A percentile compares a stretch with the other conserved stretches of the same genome.
These are phyloP conservation scores for Danionella cerebrum DNA, from an alignment of 2,113 vertebrate species.

Conservation along the genomic window DNA sequence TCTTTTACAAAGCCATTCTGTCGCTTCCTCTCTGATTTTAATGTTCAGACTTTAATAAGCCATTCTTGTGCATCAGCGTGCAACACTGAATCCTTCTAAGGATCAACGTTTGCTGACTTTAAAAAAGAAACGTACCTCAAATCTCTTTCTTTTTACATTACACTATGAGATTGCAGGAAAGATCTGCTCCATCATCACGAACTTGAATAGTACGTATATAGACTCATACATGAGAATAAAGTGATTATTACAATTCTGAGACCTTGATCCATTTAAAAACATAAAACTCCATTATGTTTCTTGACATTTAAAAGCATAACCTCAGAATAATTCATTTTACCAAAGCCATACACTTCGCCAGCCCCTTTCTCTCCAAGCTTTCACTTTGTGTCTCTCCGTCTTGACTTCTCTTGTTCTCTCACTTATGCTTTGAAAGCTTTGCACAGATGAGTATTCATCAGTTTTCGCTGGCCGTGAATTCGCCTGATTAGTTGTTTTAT, in stretches of 20 bases:
- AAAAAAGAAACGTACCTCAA: too few relatives aligned
- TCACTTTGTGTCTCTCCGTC: neutral
- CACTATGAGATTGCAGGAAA: too few relatives aligned
- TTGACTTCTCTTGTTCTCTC: neutral
- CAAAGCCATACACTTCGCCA: neutral
- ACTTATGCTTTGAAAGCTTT: conserved; percentile 28
- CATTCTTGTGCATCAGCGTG: too few relatives aligned
- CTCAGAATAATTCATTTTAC: neutral
- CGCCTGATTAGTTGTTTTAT: too few relatives aligned
- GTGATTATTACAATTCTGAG: too few relatives aligned
- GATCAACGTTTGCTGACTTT: too few relatives aligned
- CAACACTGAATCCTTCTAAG: too few relatives aligned
- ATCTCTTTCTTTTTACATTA: too few relatives aligned
- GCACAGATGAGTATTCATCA: conserved; percentile 33
- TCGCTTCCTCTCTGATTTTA: neutral
- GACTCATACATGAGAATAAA: too few relatives aligned
- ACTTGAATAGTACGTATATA: too few relatives aligned
- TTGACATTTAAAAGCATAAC: neutral
- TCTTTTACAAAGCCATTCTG: neutral
- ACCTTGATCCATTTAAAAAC: neutral
- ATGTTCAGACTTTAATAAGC: neutral
- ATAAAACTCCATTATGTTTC: neutral
- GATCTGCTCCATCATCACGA: too few relatives aligned
- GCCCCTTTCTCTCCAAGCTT: neutral
- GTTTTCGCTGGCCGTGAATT: conserved; percentile 34